phyloP scores from a whole-genome alignment of 2,888 invertebrate species.

The Sesia bembeciformis region DNA sequence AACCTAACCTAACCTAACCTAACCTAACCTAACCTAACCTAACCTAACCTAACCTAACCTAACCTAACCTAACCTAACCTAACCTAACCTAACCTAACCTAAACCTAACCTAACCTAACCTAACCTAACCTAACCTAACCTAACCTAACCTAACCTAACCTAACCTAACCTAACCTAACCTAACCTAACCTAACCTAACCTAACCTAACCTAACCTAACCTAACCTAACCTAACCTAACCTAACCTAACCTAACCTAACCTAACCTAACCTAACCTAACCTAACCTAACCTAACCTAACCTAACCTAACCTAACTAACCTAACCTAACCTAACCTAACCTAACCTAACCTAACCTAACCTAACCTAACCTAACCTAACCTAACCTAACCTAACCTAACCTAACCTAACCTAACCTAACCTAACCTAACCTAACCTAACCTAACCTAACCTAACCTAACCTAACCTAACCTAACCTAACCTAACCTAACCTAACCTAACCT shows the following conservation, averaged over 20 bases:
- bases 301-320: too few species aligned
- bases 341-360: not conserved
- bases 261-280: too few species aligned
- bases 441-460: not conserved
- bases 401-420: not conserved
- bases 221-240: too few species aligned
- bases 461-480: not conserved
- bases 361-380: not conserved
- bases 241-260: too few species aligned
- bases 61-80: conserved; percentile 6
- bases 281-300: too few species aligned
- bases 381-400: not conserved
- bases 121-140: too few species aligned
- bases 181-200: conserved; percentile 2
- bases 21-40: conserved; percentile 2
- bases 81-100: conserved; percentile 7
- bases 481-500: not conserved
- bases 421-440: not conserved
- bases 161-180: conserved; percentile 7
- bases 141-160: conserved; percentile 10
- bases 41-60: conserved; percentile 3
- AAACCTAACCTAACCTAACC: conserved; percentile 11
- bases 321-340: too few species aligned
- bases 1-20: conserved; percentile 2
- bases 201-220: too few species aligned